Conservation (phyloP, 2,113 vertebrate genomes). For the Rhipidura dahli region DNA sequence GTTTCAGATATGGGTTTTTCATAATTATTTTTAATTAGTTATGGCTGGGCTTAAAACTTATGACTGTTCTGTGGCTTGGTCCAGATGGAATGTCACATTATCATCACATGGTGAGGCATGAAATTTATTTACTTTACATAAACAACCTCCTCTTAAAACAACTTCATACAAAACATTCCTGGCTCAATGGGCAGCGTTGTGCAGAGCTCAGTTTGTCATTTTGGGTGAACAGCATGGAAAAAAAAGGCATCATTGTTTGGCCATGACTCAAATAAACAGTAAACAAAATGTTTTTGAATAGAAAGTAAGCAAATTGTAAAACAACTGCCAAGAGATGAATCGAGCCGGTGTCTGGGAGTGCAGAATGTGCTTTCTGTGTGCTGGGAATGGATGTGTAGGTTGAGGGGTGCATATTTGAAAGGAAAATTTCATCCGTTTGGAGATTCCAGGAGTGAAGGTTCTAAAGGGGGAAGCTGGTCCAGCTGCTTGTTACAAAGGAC, state of each 20-base stretch:
- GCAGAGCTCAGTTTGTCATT: constrained; percentile 57
- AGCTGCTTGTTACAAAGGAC: background rate
- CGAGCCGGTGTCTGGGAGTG: constrained; percentile 46
- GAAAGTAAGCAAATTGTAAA: constrained; percentile 76
- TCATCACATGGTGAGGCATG: constrained; percentile 92
- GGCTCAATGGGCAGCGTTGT: constrained; percentile 76
- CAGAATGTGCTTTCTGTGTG: constrained; percentile 62
- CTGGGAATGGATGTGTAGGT: constrained; percentile 51
- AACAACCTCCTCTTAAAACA: constrained; percentile 83
- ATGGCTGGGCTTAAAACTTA: constrained; percentile 76
- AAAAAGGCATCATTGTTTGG: constrained; percentile 80
- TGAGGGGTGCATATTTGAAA: constrained; percentile 35
- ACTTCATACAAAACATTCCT: constrained; percentile 76
- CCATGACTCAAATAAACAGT: constrained; percentile 77
- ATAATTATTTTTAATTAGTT: constrained; percentile 93
- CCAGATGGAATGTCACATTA: constrained; percentile 89
- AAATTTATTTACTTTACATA: constrained; percentile 90
- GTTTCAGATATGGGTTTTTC: constrained; percentile 85
- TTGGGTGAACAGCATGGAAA: constrained; percentile 59
- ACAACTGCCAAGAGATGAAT: constrained; percentile 76
- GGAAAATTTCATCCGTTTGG: background rate
- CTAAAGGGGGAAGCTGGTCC: constrained; percentile 15
- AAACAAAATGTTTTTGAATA: constrained; percentile 93
- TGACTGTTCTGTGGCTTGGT: constrained; percentile 76
- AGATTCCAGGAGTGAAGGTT: background rate